Evolutionary conservation across 1,140 invertebrate genomes (phyloP).

Genomic region (Chironomus tepperi): DNA sequence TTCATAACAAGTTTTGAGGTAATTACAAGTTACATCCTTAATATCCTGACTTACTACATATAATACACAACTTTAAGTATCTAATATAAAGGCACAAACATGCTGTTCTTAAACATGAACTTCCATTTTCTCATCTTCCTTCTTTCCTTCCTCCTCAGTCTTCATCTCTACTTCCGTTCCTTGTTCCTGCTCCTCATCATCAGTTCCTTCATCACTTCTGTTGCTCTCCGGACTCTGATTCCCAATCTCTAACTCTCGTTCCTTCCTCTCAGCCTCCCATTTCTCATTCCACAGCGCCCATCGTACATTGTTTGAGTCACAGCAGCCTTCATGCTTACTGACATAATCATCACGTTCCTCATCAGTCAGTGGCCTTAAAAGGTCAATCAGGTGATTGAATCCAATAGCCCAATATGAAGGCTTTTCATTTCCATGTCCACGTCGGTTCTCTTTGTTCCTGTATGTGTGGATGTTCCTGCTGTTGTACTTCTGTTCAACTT

Average conservation of each 20-base stretch:
- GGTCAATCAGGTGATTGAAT: background rate
- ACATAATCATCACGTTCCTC: background rate
- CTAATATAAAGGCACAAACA: too few species aligned
- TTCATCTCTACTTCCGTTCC: too few species aligned
- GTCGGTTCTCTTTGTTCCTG: background rate
- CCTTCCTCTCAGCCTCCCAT: background rate
- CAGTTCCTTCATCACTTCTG: too few species aligned
- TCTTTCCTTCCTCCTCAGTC: too few species aligned
- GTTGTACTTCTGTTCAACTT: background rate
- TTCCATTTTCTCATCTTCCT: too few species aligned
- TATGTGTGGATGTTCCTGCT: background rate
- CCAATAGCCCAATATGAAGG: background rate
- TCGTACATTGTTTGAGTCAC: background rate
- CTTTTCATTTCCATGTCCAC: background rate
- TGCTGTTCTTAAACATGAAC: too few species aligned
- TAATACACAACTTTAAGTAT: too few species aligned
- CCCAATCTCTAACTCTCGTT: background rate
- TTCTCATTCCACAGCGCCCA: background rate
- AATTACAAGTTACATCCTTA: too few species aligned
- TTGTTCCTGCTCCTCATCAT: too few species aligned
- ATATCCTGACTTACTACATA: too few species aligned
- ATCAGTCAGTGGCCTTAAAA: background rate
- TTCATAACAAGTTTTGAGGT: too few species aligned
- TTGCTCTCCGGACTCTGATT: background rate
- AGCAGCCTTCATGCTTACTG: background rate